Evolutionary conservation across 1,140 invertebrate species (phyloP), one percentile per base, ranked within the genome.

Genomic region (Drosophila oshimai): DNA sequence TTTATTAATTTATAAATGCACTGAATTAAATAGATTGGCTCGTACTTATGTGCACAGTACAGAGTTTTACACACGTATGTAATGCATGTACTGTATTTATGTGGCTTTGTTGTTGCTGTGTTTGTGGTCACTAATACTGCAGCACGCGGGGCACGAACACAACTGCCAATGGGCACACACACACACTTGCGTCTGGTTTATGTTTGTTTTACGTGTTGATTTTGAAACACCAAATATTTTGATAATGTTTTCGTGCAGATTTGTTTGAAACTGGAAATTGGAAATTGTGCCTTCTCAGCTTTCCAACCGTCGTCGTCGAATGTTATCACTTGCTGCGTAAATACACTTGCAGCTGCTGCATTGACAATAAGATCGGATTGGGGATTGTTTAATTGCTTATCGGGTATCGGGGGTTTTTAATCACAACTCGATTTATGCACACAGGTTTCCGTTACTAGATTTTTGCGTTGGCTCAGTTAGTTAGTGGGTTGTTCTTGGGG

Each of bases 1-100:
- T 67, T 65, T 67, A 67, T 67, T 67, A 67, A 67, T 67, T 67
- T 70, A 70, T 69, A 57, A 70, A 70, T 70, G 67, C 51, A 70
- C 41, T 45, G 47, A 54, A 68, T 68, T 69, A 55, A 54, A 69
- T 68, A 61, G 31, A 72, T 60, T 70, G 65, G 42, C 49, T 58
- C 49, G 62, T 24, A 42, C 28, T 57, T 68, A 37, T 69, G 34
- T 55, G 64, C 39, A 29, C 28, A 57, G 34, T 55, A 51, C 39
- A 29, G 31, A 57, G 51, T 42, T 69, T 69, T 57, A 57, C 64
- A 53, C 65, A 41, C 60, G 64, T 68, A 37, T 67, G 47, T 55
- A 61, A 72, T 53, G 64, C 46, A 61, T 29, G 31, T 58, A 46
- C 37, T 47, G 22, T 28, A 45, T 9, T 26, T 57, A 41, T 39